These are phyloP conservation scores for Butorides virescens DNA, from an alignment of 2,113 vertebrate species.

Conservation along the genomic window DNA sequence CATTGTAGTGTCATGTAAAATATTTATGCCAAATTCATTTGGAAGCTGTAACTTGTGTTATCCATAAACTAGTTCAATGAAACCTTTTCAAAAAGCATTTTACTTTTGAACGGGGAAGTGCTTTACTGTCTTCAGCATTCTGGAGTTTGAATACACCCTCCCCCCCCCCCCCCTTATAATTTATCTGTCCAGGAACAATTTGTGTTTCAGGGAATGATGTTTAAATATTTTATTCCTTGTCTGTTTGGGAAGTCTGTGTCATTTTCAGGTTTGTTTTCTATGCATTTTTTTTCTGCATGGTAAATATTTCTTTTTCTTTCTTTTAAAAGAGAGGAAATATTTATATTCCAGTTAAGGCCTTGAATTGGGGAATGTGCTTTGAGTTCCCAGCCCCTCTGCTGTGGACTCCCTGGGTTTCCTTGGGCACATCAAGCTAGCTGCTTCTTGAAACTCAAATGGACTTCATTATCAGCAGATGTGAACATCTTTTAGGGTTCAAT, in stretches of 20 bases:
- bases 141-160: not conserved
- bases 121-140: not conserved
- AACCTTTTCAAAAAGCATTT: slow-evolving; percentile 21
- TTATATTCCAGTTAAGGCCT: not conserved
- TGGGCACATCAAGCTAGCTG: not conserved
- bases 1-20: not conserved
- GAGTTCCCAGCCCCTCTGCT: not conserved
- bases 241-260: not conserved
- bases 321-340: not conserved
- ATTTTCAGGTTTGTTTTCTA: not conserved
- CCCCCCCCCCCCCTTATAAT: not conserved
- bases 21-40: slow-evolving; percentile 42
- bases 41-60: not conserved
- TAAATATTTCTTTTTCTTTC: not conserved
- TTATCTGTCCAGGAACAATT: not conserved
- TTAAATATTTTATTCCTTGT: slow-evolving; percentile 2
- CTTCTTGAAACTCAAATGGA: not conserved
- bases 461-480: not conserved
- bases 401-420: not conserved
- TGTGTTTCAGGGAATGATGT: not conserved
- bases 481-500: not conserved
- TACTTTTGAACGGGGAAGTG: not conserved
- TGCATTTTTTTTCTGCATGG: not conserved
- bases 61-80: not conserved
- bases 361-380: not conserved